Base-by-base conservation (phyloP, 1,140 invertebrate species). In the Eciton burchellii region DNA sequence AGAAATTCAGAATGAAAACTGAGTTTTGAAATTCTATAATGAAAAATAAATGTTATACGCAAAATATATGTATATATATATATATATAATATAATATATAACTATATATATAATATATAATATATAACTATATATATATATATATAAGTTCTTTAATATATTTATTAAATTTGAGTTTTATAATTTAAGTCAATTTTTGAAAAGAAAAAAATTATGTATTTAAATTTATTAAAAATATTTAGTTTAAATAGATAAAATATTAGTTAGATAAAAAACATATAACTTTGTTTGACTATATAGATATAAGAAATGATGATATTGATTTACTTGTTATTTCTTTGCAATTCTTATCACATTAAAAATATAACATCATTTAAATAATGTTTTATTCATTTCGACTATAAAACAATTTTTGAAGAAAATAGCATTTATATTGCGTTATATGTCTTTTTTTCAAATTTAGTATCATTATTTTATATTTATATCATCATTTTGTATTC, bases 401-500 rank as follows among this genome's bases (percentile, higher is more conserved):
- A 56, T 57, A 11, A 63, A 29, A 77, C 54, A 52, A 21, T 65
- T 76, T 6, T 43, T 12, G 12, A 56, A 56, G 26, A 41, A 68
- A 68, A 68, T 21, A 47, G 47, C 49, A 56, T 21, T 68, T 0
- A 5, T 19, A n/a, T 9, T 4, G n/a, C 49, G 3, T 16, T 54
- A 19, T 68, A n/a, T 54, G 19, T 43, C n/a, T 54, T 68, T 47
- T 54, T 68, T 70, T 68, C 41, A 43, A 19, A 52, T 76, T 76
- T 76, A 21, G 43, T 49, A 43, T 65, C 12, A 19, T 86, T 73
- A 70, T 45, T 47, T 72, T 81, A 62, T 35, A 49, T 71, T 57
- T 52, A 52, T 73, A 70, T 81, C n/a, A n/a, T n/a, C n/a, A n/a
- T n/a, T n/a, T n/a, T 66, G 85, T 81, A 54, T 74, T 77, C 56